phyloP scores from a whole-genome alignment of 2,797 vertebrate species.

The Onychomys leucogaster region DNA sequence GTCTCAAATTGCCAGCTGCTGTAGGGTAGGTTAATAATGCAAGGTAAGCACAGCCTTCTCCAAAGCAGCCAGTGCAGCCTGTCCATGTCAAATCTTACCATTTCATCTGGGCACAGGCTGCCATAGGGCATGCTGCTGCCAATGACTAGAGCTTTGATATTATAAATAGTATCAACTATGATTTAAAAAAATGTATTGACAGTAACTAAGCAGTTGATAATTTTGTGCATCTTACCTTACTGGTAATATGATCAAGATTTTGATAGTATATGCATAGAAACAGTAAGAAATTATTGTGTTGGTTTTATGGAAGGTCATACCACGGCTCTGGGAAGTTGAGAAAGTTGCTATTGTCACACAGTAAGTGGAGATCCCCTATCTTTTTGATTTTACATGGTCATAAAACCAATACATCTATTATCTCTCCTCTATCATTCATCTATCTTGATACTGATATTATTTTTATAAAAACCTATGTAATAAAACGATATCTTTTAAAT shows the following conservation, averaged over 20 bases:
- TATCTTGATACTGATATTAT: neutral
- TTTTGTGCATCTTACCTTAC: neutral
- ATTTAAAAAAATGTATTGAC: neutral
- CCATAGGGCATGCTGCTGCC: neutral
- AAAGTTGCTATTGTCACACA: neutral
- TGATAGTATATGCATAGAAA: neutral
- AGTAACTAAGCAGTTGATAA: neutral
- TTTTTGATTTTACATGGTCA: neutral
- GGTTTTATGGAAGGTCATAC: neutral
- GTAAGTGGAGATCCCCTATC: neutral
- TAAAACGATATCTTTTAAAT: slow-evolving; percentile 37
- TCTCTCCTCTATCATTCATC: neutral
- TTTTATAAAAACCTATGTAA: neutral
- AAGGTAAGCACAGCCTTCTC: neutral
- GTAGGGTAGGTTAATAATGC: neutral
- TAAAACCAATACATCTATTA: neutral
- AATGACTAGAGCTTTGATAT: neutral
- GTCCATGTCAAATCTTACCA: neutral
- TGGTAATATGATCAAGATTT: neutral
- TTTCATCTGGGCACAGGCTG: neutral
- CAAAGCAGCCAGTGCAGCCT: neutral
- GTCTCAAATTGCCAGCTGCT: slow-evolving; percentile 62
- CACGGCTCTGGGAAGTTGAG: neutral
- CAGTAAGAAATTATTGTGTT: neutral
- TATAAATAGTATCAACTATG: neutral